Percentiles rank a stretch among this genome's conserved stretches.
phyloP scores from a whole-genome alignment of 1,140 invertebrate genomes.

The Heliconius himera region DNA sequence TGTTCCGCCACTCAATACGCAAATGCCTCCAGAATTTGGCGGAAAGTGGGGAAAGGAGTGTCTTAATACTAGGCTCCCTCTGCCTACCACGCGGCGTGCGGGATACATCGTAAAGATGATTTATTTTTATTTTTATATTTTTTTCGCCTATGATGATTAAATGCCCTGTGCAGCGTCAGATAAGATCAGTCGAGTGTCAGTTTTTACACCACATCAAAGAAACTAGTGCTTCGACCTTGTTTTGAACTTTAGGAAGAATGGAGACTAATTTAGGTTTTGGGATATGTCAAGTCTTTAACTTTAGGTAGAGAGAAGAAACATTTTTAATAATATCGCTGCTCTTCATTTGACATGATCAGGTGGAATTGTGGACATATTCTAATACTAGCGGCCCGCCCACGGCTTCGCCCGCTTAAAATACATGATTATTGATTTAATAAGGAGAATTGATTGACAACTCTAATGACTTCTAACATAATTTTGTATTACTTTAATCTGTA shows the following conservation, averaged over 20 bases:
- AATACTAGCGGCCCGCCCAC: no score
- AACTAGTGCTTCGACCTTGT: not conserved
- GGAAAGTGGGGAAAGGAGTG: no score
- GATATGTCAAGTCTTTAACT: not conserved
- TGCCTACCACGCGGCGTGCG: no score
- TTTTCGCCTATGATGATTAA: not conserved
- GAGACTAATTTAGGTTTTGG: not conserved
- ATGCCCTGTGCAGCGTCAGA: not conserved
- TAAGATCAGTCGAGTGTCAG: not conserved
- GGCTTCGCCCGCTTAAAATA: no score
- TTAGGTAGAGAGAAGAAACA: not conserved
- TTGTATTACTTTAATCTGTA: no score
- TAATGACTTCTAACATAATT: no score
- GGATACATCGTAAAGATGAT: no score
- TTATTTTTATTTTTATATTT: not conserved
- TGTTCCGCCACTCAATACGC: no score
- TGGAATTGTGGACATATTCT: not conserved
- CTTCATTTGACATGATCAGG: not conserved
- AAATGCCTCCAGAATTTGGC: no score
- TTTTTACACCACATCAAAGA: not conserved
- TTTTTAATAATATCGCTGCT: not conserved
- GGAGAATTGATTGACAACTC: no score
- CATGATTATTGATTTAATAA: no score
- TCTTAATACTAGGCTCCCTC: no score
- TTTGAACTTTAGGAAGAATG: not conserved